A percentile compares a stretch with the other conserved stretches of the same genome.
phyloP scores from a whole-genome alignment of 2,888 invertebrate species.

The Cephus pygmeus region DNA sequence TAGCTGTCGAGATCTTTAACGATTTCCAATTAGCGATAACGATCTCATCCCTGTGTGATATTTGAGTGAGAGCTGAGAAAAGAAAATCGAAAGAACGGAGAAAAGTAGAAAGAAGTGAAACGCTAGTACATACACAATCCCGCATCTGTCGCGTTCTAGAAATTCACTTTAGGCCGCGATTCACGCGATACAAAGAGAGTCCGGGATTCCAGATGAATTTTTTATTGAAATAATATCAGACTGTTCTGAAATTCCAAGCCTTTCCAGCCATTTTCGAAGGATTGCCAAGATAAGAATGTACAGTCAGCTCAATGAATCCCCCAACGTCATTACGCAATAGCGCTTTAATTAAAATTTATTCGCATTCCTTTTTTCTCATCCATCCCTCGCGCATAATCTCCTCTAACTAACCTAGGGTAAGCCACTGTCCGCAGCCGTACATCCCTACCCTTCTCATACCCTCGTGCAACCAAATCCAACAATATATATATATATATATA shows the following conservation, averaged over 20 bases:
- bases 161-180: not conserved
- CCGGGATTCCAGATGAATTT: not conserved
- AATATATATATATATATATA: not conserved
- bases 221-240: not conserved
- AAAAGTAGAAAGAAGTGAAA: not conserved
- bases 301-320: not conserved
- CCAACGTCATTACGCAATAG: not conserved
- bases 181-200: not conserved
- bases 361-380: slow-evolving; percentile 4
- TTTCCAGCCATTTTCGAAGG: not conserved
- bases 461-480: slow-evolving; percentile 5
- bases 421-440: slow-evolving; percentile 23
- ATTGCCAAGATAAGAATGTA: not conserved
- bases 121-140: not conserved
- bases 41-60: not conserved
- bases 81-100: not conserved
- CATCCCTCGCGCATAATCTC: slow-evolving; percentile 6
- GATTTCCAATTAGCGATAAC: not conserved
- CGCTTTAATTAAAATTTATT: slow-evolving; percentile 15
- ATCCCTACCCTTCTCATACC: slow-evolving; percentile 21
- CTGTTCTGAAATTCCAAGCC: not conserved
- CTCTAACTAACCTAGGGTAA: slow-evolving; percentile 22
- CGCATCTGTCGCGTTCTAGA: not conserved
- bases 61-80: not conserved
- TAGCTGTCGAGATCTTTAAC: not conserved